Base-by-base conservation (phyloP, 2,113 vertebrate genomes). In the Coreoperca whiteheadi region DNA sequence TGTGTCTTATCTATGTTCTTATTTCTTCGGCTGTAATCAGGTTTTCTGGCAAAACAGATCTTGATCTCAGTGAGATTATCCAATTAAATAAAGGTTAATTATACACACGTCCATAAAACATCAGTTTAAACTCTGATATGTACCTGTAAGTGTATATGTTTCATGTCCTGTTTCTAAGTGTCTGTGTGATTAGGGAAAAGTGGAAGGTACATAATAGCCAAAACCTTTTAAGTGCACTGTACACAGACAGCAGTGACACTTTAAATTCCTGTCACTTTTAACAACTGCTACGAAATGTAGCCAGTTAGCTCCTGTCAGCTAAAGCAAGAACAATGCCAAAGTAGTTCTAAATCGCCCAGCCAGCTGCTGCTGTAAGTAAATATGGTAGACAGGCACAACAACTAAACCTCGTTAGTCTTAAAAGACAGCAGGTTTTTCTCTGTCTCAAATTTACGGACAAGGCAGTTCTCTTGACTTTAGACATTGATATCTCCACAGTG, bases 21-120 rank as follows among this genome's bases (percentile, higher is more conserved):
- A 21, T 53, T 54, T 75, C 5, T 21, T n/a, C 18, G 30, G 34
- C 34, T 61, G 46, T 54, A 16, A 76, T 63, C 14, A 16, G 30
- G 18, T 77, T 32, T 63, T 12, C 43, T 43, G 59, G 11, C 53
- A 53, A 61, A 67, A 74, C n/a, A 68, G 34, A 76, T 60, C 10
- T 16, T 28, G 21, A 59, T 66, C 28, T 67, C 8, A 57, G 8
- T 65, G 4, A 57, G 6, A 37, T 21, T 18, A 30, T 9, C 63
- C 0, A 4, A 63, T 34, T 21, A 25, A 65, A n/a, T 32, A 50
- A 59, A 56, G 28, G 28, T 50, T 60, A 14, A 0, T 34, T 41
- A 11, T 20, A 50, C 14, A 32, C 1, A 43, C 46, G 28, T 39
- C 48, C 48, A 12, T 20, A 46, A 63, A 48, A 50, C 6, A 63